Evolutionary conservation across 2,113 vertebrate species (phyloP).

Genomic region (Holacanthus passer): DNA sequence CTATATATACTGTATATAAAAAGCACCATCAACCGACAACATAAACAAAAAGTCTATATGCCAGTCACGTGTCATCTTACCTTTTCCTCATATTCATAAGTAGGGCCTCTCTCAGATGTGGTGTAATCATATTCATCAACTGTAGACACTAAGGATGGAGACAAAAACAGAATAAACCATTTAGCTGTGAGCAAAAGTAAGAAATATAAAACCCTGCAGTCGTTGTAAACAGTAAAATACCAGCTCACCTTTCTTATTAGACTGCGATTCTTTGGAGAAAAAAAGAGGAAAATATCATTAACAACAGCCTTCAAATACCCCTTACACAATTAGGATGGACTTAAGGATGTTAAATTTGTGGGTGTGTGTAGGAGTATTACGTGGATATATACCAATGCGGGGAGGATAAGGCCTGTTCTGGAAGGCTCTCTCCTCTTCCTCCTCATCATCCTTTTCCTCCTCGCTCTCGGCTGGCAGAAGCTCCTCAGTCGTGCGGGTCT

Average conservation of each 20-base stretch:
- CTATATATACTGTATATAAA: no score
- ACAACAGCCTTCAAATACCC: not conserved
- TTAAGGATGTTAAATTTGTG: not conserved
- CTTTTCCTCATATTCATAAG: conserved; percentile 87
- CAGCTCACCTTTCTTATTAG: conserved; percentile 86
- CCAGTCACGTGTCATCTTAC: no score
- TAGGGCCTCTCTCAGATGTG: conserved; percentile 84
- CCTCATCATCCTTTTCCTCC: conserved; percentile 87
- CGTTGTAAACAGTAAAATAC: not conserved
- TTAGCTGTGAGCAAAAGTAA: not conserved
- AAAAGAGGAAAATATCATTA: conserved; percentile 39
- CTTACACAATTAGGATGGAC: not conserved
- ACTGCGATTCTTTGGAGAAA: conserved; percentile 79
- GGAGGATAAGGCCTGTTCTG: conserved; percentile 86
- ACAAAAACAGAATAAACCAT: conserved; percentile 11
- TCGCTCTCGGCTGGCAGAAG: conserved; percentile 87
- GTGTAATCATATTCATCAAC: conserved; percentile 87
- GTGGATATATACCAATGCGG: conserved; percentile 72
- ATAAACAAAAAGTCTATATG: no score
- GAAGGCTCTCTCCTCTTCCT: conserved; percentile 84
- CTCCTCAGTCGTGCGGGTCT: conserved; percentile 88
- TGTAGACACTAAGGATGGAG: conserved; percentile 60
- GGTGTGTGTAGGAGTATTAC: not conserved
- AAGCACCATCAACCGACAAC: no score
- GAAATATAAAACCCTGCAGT: not conserved